These are phyloP conservation scores for Schizothorax lantsangensis DNA, from an alignment of 2,797 vertebrate species.

Conservation along the genomic window DNA sequence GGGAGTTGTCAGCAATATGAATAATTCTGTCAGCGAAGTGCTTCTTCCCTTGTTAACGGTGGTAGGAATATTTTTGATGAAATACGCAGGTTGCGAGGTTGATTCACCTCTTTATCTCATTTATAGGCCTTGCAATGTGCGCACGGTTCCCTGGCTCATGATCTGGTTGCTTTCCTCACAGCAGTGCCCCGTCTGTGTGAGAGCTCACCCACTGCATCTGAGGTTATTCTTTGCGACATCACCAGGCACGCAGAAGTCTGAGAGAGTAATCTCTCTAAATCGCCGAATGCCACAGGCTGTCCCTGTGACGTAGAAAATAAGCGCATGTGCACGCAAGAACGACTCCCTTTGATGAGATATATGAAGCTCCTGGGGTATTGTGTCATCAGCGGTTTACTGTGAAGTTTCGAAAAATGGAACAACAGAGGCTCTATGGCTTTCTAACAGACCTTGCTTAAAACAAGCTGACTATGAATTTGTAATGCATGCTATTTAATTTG, in stretches of 20 bases:
- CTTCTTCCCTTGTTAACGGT: conserved; percentile 36
- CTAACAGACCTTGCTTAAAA: conserved; percentile 23
- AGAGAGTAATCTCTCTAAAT: conserved; percentile 50
- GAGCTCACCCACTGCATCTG: conserved; percentile 35
- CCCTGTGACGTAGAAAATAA: conserved; percentile 41
- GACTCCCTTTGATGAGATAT: conserved; percentile 1
- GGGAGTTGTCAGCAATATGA: conserved; percentile 34
- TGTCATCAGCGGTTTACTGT: conserved; percentile 32
- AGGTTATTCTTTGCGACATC: conserved; percentile 42
- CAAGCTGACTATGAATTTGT: conserved; percentile 27
- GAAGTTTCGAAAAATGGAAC: conserved; percentile 22
- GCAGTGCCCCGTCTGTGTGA: neutral
- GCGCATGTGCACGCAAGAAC: neutral
- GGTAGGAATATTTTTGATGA: conserved; percentile 29
- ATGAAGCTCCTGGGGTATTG: conserved; percentile 15
- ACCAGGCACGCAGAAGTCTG: conserved; percentile 36
- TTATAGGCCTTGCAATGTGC: neutral
- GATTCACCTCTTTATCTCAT: conserved; percentile 3
- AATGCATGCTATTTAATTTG: conserved; percentile 29
- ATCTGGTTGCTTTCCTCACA: neutral
- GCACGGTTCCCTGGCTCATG: neutral
- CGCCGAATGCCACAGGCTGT: conserved; percentile 18
- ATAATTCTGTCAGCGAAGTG: conserved; percentile 48
- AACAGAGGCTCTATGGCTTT: conserved; percentile 35
- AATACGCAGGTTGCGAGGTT: conserved; percentile 25